Base-by-base conservation (phyloP, 2,113 vertebrate species). In the Chaenogobius annularis region DNA sequence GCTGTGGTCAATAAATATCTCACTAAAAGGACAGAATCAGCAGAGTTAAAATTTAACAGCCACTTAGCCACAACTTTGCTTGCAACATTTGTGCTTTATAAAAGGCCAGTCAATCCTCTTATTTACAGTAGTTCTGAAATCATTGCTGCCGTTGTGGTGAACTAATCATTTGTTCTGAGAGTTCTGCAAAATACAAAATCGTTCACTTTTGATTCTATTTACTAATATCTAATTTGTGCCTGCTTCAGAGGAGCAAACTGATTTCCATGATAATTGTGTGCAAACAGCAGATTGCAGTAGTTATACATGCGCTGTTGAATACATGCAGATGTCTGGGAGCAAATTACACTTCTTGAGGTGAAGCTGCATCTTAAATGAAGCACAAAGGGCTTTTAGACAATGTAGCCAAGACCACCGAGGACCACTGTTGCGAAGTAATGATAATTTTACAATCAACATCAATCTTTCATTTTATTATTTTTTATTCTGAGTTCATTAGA, bases 221-320 rank as follows among this genome's bases (percentile, higher is more conserved):
- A 82, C 78, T 80, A 73, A 56, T 82, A 70, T 44, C 37, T 78
- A 79, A 76, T 86, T 83, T 84, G 71, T 73, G 85, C 80, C 82
- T 80, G 77, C 52, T 70, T 46, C 66, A 58, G 31, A 56, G 62
- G 69, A 83, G 72, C 70, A 48, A 19, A 56, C 68, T 81, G 12
- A 79, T 70, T 70, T 81, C 70, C 75, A 73, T 83, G 56, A 69
- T 85, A 87, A 87, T 83, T 81, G 80, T 74, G n/a, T 78, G 63
- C 63, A 62, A 68, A 69, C 62, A 31, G 50, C 58, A 61, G 23
- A 61, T 35, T 31, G 50, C 9, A 2, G 15, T 31, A 35, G 58
- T 61, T 61, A 35, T 26, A 26, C 6, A 61, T 46, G 31, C 73
- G 10, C 50, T n/a, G 50, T 10, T 74, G 84, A 88, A 87, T 90